Evolutionary conservation across 2,113 vertebrate genomes (phyloP), one percentile per base, ranked within the genome.

Genomic region (Pseudopodoces humilis): DNA sequence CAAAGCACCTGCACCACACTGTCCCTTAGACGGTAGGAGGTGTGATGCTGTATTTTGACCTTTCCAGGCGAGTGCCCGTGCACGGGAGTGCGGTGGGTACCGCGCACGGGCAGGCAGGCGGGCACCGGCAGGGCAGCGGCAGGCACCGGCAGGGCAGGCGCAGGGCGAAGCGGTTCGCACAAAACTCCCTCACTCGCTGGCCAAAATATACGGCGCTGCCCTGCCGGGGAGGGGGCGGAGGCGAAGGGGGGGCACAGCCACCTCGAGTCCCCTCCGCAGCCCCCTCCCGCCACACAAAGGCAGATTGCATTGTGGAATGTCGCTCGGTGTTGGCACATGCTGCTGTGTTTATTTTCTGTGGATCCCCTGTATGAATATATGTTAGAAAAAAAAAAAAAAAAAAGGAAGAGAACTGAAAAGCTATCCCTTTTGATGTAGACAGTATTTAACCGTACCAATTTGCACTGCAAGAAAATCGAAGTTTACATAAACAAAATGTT

Each of bases 251-350:
- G 17, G 11, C 31, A 23, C 63, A 46, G 78, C 82, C 78, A 60
- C 88, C 78, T 84, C 86, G 56, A 46, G 78, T 90, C 86, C 50
- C 75, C 91, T 81, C 88, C 62, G 56, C 70, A 96, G 93, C 95
- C 94, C 41, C 89, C 96, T 49, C 83, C 95, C 76, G 97, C 95
- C 95, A 97, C 96, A 97, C 94, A 96, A 96, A 96, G 88, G 97
- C 97, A 97, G 98, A 96, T 97, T 96, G 97, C 97, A 98, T 97
- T 98, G 96, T 98, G 97, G 97, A 97, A 97, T 88, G 88, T 98
- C 96, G 98, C 98, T 98, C 95, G 95, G 96, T 98, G 98, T 98
- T 99, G 98, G 98, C 98, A 98, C 98, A 98, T 96, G 98, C 98
- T 98, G 97, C 98, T 98, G 98, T 97, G 96, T 98, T 97, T 97